phyloP scores from a whole-genome alignment of 1,140 invertebrate genomes.

The Zaprionus nigranus region DNA sequence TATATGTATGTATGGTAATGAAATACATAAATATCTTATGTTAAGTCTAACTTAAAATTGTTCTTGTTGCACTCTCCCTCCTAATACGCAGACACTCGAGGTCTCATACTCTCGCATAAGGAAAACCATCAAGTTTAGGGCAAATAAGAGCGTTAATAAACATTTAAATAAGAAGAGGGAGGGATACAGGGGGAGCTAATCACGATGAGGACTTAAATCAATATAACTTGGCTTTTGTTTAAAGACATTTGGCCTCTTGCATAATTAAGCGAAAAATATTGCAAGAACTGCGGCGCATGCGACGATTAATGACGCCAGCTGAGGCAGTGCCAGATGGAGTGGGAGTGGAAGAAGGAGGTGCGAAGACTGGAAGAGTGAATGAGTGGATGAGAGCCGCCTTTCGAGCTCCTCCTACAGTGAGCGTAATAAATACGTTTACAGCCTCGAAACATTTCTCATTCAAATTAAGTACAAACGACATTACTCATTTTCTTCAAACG shows the following conservation, averaged over 20 bases:
- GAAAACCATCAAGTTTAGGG: slow-evolving; percentile 6
- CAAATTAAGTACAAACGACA: slow-evolving; percentile 73
- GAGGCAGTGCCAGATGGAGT: neutral
- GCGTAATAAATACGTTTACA: slow-evolving; percentile 65
- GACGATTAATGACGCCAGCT: slow-evolving; percentile 47
- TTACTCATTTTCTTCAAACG: slow-evolving; percentile 57
- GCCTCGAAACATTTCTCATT: slow-evolving; percentile 67
- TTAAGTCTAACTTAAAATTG: neutral
- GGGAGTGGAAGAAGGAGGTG: neutral
- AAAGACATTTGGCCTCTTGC: slow-evolving; percentile 20
- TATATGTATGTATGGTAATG: too few species aligned
- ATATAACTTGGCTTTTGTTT: slow-evolving; percentile 33
- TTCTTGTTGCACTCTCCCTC: neutral
- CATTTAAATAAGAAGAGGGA: slow-evolving; percentile 1
- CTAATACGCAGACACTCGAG: neutral
- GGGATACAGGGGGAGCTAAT: neutral
- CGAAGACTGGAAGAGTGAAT: neutral
- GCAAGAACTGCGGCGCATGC: slow-evolving; percentile 25
- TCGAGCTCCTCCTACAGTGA: slow-evolving; percentile 14
- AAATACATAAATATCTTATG: too few species aligned
- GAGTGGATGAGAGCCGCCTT: neutral
- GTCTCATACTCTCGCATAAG: slow-evolving; percentile 2
- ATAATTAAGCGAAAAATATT: slow-evolving; percentile 57
- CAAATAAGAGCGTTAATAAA: slow-evolving; percentile 28
- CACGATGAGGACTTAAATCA: slow-evolving; percentile 35